Percentiles rank a stretch among this genome's conserved stretches.
phyloP scores from a whole-genome alignment of 2,888 invertebrate genomes.

The Cremastinae sp. region DNA sequence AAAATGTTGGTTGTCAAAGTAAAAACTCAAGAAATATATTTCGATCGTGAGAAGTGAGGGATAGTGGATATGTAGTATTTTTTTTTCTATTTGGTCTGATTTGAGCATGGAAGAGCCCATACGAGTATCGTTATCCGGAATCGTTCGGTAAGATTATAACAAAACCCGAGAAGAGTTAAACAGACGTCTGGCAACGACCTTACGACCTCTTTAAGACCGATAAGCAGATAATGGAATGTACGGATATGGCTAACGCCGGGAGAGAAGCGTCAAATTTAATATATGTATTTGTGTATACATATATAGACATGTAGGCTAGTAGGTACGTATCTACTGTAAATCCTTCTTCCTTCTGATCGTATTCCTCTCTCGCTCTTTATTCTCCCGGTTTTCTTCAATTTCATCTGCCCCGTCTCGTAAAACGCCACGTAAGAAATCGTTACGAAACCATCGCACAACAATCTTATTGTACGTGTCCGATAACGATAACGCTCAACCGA shows the following conservation, averaged over 20 bases:
- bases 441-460: conserved; percentile 63
- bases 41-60: too few species aligned
- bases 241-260: conserved; percentile 46
- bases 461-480: conserved; percentile 55
- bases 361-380: conserved; percentile 17
- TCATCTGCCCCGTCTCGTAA: conserved; percentile 7
- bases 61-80: too few species aligned
- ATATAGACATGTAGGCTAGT: conserved; percentile 12
- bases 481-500: conserved; percentile 56
- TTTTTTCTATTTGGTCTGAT: not conserved
- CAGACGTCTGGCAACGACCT: conserved; percentile 59
- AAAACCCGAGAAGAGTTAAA: conserved; percentile 48
- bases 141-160: conserved; percentile 51
- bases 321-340: conserved; percentile 4
- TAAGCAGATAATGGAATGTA: conserved; percentile 64
- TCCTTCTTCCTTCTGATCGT: conserved; percentile 53
- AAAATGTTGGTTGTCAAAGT: too few species aligned
- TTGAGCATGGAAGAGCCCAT: conserved; percentile 1
- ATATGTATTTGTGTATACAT: conserved; percentile 11
- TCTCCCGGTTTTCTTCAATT: not conserved
- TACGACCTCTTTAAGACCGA: conserved; percentile 56
- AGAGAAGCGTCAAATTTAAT: conserved; percentile 29
- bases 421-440: conserved; percentile 49
- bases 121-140: conserved; percentile 45
- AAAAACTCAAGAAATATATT: too few species aligned